Percentiles rank a stretch among this genome's conserved stretches.
Evolutionary conservation across 2,888 invertebrate species (phyloP).

Genomic region (Drosophila rubida): DNA sequence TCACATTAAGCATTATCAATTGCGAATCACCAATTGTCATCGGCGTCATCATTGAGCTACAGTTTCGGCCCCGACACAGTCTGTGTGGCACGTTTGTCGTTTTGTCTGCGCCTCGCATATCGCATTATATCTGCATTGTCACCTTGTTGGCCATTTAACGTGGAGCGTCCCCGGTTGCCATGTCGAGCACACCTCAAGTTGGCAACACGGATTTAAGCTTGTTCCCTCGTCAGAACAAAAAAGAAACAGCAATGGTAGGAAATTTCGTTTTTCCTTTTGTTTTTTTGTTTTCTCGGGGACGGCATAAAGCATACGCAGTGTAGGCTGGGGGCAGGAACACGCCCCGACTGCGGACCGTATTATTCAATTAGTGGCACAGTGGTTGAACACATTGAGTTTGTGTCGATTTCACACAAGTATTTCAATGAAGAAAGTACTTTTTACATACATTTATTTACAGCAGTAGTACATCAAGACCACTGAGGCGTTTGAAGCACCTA

Average conservation of each 20-base stretch:
- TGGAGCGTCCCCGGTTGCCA: conserved; percentile 47
- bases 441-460: no score
- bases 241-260: conserved; percentile 6
- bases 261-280: conserved; percentile 6
- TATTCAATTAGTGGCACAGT: conserved; percentile 49
- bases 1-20: conserved; percentile 66
- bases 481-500: no score
- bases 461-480: no score
- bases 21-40: conserved; percentile 60
- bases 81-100: conserved; percentile 52
- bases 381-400: conserved; percentile 2
- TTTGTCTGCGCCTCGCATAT: conserved; percentile 64
- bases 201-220: conserved; percentile 50
- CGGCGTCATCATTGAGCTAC: conserved; percentile 39
- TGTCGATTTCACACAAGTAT: background rate
- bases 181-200: conserved; percentile 32
- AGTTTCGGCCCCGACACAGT: background rate
- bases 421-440: background rate
- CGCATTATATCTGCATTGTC: conserved; percentile 81
- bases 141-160: conserved; percentile 77
- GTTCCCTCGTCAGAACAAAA: conserved; percentile 13
- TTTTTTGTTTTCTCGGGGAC: conserved; percentile 21
- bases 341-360: conserved; percentile 3
- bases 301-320: conserved; percentile 2
- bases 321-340: background rate